These are phyloP conservation scores for Notodonta dromedarius DNA, from an alignment of 2,888 invertebrate genomes.

Conservation along the genomic window DNA sequence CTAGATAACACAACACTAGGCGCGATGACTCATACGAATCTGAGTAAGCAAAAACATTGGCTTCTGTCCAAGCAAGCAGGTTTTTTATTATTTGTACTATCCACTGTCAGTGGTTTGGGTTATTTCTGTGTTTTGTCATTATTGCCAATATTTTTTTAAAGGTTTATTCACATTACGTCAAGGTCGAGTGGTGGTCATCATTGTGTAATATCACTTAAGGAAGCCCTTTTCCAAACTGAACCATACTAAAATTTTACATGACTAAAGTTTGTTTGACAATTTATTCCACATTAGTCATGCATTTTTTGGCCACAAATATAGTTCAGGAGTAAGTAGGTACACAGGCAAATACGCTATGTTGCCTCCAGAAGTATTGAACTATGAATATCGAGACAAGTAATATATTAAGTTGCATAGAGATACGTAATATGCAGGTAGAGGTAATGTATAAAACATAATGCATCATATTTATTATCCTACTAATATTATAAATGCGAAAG, in stretches of 20 bases:
- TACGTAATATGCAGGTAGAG: too few relatives aligned
- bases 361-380: too few relatives aligned
- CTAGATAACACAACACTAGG: conserved; percentile 11
- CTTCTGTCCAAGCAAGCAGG: conserved; percentile 26
- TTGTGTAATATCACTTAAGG: conserved; percentile 4
- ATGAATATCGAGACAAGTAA: too few relatives aligned
- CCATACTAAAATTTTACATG: not conserved
- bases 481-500: too few relatives aligned
- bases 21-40: conserved; percentile 24
- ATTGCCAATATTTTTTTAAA: conserved; percentile 11
- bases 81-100: conserved; percentile 15
- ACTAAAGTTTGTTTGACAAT: not conserved
- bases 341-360: too few relatives aligned
- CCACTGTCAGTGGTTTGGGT: conserved; percentile 18
- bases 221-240: not conserved
- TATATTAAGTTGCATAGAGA: too few relatives aligned
- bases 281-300: too few relatives aligned
- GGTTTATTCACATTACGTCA: conserved; percentile 20
- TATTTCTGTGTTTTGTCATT: conserved; percentile 11
- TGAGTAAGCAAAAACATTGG: conserved; percentile 33
- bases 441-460: not conserved
- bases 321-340: too few relatives aligned
- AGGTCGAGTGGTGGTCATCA: conserved; percentile 6
- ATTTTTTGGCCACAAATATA: too few relatives aligned
- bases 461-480: not conserved